Percentiles rank a stretch among this genome's conserved stretches.
These are phyloP conservation scores for Homalodisca vitripennis DNA, from an alignment of 1,140 invertebrate genomes.

Conservation along the genomic window DNA sequence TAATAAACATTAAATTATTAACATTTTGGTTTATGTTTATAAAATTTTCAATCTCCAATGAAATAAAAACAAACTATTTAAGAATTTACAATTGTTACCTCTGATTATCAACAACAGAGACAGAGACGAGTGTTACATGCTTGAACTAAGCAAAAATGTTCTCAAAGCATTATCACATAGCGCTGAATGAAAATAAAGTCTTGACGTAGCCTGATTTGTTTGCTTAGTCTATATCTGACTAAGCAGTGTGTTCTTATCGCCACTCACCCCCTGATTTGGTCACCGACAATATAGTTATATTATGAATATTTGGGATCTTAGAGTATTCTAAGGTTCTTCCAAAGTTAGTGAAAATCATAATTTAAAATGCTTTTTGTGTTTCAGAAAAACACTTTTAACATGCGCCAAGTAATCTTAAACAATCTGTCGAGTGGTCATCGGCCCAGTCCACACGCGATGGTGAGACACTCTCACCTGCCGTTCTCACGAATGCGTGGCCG, in stretches of 20 bases:
- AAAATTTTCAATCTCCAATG: too few relatives aligned
- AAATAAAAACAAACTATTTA: too few relatives aligned
- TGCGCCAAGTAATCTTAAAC: conserved; percentile 60
- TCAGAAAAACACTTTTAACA: conserved; percentile 59
- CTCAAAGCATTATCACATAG: too few relatives aligned
- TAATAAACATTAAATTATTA: too few relatives aligned
- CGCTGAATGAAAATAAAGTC: too few relatives aligned
- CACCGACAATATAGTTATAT: neutral
- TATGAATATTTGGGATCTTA: neutral
- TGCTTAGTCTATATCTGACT: neutral
- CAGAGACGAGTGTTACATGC: too few relatives aligned
- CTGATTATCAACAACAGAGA: too few relatives aligned
- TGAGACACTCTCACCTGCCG: conserved; percentile 23
- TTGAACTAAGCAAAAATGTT: too few relatives aligned
- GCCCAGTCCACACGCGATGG: conserved; percentile 6
- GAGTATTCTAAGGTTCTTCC: neutral
- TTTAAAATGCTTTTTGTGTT: conserved; percentile 43
- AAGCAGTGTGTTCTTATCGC: too few relatives aligned
- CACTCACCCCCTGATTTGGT: neutral
- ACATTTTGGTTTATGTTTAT: too few relatives aligned
- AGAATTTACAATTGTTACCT: too few relatives aligned
- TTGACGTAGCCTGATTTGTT: neutral
- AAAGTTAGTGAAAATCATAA: too few relatives aligned
- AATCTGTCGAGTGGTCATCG: conserved; percentile 50
- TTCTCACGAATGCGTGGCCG: conserved; percentile 51